Evolutionary conservation across 2,888 invertebrate species (phyloP).

Genomic region (Ctenicera cuprea): DNA sequence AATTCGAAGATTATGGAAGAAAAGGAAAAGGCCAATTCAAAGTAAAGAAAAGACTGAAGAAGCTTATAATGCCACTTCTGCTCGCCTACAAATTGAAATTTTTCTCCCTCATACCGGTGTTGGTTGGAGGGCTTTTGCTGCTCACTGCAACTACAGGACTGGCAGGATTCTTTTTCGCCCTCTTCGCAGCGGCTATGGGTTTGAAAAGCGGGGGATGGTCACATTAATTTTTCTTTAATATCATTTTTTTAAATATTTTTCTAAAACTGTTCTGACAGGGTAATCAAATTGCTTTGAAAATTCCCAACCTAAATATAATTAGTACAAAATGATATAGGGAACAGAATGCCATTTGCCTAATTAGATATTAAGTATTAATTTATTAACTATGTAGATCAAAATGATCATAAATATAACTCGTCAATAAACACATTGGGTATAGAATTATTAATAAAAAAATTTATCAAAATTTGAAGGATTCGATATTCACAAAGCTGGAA

Average conservation of each 20-base stretch:
- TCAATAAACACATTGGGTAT: too few species aligned
- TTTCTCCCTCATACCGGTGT: conserved; percentile 84
- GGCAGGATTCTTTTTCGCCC: conserved; percentile 91
- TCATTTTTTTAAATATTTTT: too few species aligned
- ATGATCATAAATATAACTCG: background rate
- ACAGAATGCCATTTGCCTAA: conserved; percentile 25
- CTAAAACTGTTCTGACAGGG: too few species aligned
- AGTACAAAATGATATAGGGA: background rate
- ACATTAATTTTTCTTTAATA: conserved; percentile 38
- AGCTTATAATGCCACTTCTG: conserved; percentile 83
- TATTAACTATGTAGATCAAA: conserved; percentile 9
- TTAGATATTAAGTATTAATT: conserved; percentile 18
- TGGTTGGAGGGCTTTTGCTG: conserved; percentile 83
- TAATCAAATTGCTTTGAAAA: background rate
- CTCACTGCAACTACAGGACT: conserved; percentile 86
- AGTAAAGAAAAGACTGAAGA: conserved; percentile 77
- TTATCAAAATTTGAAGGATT: too few species aligned
- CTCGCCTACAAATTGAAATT: conserved; percentile 90
- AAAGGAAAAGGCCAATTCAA: conserved; percentile 57
- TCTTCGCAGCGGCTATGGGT: conserved; percentile 89
- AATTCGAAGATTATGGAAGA: conserved; percentile 42
- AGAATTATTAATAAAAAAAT: too few species aligned
- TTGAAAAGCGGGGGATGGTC: conserved; percentile 74
- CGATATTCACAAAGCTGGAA: too few species aligned
- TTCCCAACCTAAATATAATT: background rate